Evolutionary conservation across 2,113 vertebrate genomes (phyloP).

Genomic region (Terrapene triunguis): DNA sequence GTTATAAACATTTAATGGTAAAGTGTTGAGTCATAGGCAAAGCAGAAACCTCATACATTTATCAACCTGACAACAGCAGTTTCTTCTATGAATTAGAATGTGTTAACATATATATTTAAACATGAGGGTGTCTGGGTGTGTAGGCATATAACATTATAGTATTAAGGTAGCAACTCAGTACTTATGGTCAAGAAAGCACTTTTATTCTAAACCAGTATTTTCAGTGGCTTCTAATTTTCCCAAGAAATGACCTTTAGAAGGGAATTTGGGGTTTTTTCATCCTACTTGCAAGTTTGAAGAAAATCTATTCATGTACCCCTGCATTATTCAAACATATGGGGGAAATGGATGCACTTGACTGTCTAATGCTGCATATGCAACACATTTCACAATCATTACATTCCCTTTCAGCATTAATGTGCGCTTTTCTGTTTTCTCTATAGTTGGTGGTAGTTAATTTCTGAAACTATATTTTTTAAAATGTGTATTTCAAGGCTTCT

Average conservation of each 20-base stretch:
- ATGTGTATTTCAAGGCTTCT: neutral
- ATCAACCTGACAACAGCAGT: neutral
- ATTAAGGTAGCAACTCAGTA: neutral
- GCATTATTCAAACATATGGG: neutral
- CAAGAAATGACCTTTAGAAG: neutral
- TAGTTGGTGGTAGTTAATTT: neutral
- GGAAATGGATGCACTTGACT: neutral
- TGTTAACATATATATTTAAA: neutral
- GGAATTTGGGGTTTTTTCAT: neutral
- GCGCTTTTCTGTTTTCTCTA: neutral
- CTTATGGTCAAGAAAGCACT: neutral
- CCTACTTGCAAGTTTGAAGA: neutral
- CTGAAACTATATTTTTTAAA: neutral
- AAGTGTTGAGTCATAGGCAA: constrained; percentile 25
- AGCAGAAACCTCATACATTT: constrained; percentile 10
- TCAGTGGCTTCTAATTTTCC: neutral
- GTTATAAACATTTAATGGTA: neutral
- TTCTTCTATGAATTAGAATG: neutral
- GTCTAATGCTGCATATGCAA: neutral
- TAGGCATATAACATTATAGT: neutral
- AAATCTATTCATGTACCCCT: neutral
- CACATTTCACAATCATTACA: neutral
- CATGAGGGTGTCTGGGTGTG: constrained; percentile 6
- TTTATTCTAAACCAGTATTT: neutral
- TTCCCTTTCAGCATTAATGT: neutral